Base-by-base conservation (phyloP, 1,140 invertebrate species). In the Microplitis mediator region DNA sequence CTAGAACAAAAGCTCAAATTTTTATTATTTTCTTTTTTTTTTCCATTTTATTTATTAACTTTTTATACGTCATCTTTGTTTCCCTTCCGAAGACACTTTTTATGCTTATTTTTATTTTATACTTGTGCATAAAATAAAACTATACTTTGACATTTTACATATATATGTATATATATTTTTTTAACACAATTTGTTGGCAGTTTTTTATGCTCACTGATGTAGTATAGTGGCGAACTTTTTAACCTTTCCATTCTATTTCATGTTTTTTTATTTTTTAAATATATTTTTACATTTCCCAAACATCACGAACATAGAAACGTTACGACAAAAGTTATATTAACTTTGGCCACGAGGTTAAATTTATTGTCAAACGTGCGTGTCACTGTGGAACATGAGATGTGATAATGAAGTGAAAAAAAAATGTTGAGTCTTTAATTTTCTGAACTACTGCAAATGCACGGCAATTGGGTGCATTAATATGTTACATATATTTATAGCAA, bases 311-410 rank as follows among this genome's bases (percentile, higher is more conserved):
- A 39, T 16, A 45, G 32, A 32, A 36, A 34, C 36, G 61, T 75
- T 72, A 75, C 62, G 74, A 70, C 71, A 58, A 72, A 75, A 75
- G 70, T 75, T 75, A 72, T 75, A 75, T 75, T 75, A 75, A 75
- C 69, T 75, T 74, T 60, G 35, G 51, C 50, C 52, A 60, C 51
- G 39, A 54, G 69, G 56, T 62, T 60, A 72, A 75, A 75, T 70
- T 75, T 72, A 75, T 72, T 45, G 74, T 54, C 67, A 36, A 70
- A 70, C 74, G 70, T 75, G 74, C 71, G 60, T 72, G 62, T 72
- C 62, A 72, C 70, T 14, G 14, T 32, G 31, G 62, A 69, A 74
- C 69, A 45, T 14, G 39, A 56, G 11, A 58, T 39, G 60, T 11
- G 13, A 34, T 60, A 69, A 75, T 71, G 62, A 71, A 62, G 52